phyloP scores from a whole-genome alignment of 1,140 invertebrate genomes.

The Episyrphus balteatus region DNA sequence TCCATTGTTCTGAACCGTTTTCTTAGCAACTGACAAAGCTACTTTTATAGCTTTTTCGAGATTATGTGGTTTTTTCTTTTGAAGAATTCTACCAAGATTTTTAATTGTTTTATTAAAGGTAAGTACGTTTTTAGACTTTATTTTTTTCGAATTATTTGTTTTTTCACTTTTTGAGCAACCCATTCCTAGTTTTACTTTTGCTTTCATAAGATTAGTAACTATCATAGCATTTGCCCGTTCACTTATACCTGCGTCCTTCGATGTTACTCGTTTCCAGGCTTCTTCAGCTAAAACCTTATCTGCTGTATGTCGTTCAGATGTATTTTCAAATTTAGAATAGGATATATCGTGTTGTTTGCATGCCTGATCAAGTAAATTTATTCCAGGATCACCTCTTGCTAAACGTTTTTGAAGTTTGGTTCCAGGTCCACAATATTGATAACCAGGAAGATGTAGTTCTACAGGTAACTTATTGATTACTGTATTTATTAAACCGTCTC shows the following conservation, averaged over 20 bases:
- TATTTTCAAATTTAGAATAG: slow-evolving; percentile 30
- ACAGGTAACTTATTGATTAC: slow-evolving; percentile 37
- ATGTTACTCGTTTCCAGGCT: no score
- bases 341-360: slow-evolving; percentile 39
- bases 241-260: slow-evolving; percentile 20
- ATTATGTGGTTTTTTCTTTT: slow-evolving; percentile 1
- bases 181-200: slow-evolving; percentile 10
- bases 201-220: slow-evolving; percentile 12
- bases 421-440: no score
- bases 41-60: slow-evolving; percentile 2
- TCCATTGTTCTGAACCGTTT: slow-evolving; percentile 8
- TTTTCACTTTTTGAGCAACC: no score
- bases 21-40: no score
- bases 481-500: slow-evolving; percentile 23
- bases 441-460: no score
- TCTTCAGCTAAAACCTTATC: no score
- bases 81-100: background rate
- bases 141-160: slow-evolving; percentile 1
- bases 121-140: background rate
- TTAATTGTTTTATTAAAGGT: background rate
- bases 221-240: slow-evolving; percentile 6
- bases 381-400: no score
- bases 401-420: no score
- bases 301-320: no score
- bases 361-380: no score